Evolutionary conservation across 2,888 invertebrate genomes (phyloP).

Genomic region (Apamea epomidion): DNA sequence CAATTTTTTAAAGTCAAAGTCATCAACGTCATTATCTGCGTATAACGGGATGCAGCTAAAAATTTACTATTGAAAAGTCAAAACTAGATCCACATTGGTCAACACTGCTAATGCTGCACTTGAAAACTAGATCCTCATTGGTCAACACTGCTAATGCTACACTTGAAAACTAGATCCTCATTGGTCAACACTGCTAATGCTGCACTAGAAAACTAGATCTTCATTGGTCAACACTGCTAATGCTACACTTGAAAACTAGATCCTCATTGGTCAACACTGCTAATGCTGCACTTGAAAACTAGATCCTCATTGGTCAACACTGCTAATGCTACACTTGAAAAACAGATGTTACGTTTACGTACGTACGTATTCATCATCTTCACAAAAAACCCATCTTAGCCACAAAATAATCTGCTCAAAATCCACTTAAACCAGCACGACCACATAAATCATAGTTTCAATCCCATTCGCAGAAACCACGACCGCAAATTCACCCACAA

Average conservation of each 20-base stretch:
- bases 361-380: neutral
- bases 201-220: neutral
- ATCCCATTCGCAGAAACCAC: conserved; percentile 12
- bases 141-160: too few relatives aligned
- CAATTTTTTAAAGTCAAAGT: neutral
- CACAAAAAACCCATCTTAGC: neutral
- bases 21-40: neutral
- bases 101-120: neutral
- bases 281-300: too few relatives aligned
- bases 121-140: too few relatives aligned
- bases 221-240: neutral
- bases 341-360: neutral
- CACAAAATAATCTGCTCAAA: neutral
- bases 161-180: too few relatives aligned
- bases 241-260: too few relatives aligned
- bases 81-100: too few relatives aligned
- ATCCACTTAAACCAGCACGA: neutral
- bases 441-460: conserved; percentile 22
- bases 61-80: neutral
- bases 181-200: too few relatives aligned
- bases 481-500: conserved; percentile 9
- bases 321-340: too few relatives aligned
- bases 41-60: neutral
- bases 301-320: too few relatives aligned
- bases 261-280: too few relatives aligned